phyloP scores from a whole-genome alignment of 2,797 vertebrate genomes.

The Pseudotriccus pelzelni region DNA sequence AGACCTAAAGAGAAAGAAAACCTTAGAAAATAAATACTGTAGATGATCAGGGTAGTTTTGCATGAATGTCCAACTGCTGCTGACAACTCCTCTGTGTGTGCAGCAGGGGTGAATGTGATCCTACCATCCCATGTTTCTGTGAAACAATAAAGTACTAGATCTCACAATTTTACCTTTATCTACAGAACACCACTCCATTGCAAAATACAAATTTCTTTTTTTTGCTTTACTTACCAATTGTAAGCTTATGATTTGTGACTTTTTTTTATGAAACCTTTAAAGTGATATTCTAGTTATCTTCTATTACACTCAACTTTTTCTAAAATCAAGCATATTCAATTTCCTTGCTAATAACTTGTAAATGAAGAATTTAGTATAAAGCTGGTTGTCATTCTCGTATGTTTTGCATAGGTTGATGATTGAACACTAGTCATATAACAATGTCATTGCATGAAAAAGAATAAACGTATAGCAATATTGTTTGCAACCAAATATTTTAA shows the following conservation, averaged over 20 bases:
- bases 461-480: background rate
- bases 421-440: background rate
- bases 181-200: background rate
- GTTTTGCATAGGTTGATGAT: background rate
- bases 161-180: background rate
- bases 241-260: background rate
- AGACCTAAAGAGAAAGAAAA: background rate
- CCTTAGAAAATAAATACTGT: background rate
- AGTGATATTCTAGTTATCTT: background rate
- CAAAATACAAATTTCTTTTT: background rate
- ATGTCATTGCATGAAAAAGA: background rate
- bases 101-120: background rate
- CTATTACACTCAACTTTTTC: background rate
- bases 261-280: background rate
- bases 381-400: background rate
- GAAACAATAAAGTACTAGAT: background rate
- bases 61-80: background rate
- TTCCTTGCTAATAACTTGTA: background rate
- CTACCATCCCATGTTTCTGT: background rate
- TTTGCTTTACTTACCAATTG: background rate
- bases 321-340: background rate
- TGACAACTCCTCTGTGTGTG: background rate
- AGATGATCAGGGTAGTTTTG: background rate
- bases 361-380: background rate
- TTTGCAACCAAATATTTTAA: background rate